A percentile compares a stretch with the other conserved stretches of the same genome.
Evolutionary conservation across 2,113 vertebrate species (phyloP).

Genomic region (Physeter macrocephalus): DNA sequence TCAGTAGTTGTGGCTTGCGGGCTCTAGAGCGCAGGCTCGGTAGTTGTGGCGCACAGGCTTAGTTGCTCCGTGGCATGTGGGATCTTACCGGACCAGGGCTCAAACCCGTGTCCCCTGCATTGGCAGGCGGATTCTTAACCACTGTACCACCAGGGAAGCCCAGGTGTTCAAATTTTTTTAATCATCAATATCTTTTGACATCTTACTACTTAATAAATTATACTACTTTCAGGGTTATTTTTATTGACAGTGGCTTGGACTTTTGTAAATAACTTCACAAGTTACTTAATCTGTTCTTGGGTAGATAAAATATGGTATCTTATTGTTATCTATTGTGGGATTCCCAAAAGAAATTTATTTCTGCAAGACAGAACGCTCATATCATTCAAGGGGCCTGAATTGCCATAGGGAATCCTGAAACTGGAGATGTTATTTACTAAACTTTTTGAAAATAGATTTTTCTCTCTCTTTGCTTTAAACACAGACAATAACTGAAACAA

Average conservation of each 20-base stretch:
- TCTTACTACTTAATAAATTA: background rate
- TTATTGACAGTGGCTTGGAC: background rate
- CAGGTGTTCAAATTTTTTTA: background rate
- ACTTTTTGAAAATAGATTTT: background rate
- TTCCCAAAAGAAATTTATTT: background rate
- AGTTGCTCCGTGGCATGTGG: no score
- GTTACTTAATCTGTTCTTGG: background rate
- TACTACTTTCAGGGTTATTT: background rate
- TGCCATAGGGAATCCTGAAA: background rate
- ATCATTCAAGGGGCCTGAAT: background rate
- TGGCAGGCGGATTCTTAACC: no score
- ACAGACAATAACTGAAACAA: background rate
- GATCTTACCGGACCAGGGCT: no score
- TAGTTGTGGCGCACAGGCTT: no score
- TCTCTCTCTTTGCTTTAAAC: background rate
- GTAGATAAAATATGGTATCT: background rate
- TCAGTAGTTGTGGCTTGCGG: no score
- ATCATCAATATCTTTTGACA: background rate
- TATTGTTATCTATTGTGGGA: background rate
- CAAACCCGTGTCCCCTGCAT: no score
- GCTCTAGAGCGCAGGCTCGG: no score
- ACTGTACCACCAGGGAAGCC: no score
- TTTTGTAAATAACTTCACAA: conserved; percentile 6
- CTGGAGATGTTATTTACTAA: background rate
- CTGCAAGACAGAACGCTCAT: background rate